phyloP scores from a whole-genome alignment of 2,113 vertebrate genomes.

The Pheucticus melanocephalus region DNA sequence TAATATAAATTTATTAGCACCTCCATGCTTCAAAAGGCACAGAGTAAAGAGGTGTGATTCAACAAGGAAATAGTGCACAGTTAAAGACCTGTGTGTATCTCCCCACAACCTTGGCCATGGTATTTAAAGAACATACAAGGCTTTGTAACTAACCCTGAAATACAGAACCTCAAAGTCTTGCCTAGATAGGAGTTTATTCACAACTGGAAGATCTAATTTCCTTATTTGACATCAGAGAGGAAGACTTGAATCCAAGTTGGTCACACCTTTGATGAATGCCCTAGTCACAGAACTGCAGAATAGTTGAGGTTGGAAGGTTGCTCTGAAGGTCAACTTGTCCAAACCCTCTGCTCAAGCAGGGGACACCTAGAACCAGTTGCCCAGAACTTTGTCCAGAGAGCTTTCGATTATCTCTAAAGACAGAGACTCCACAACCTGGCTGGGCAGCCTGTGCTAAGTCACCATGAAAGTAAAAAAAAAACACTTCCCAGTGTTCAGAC shows the following conservation, averaged over 20 bases:
- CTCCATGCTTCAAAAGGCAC: not conserved
- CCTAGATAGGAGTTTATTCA: not conserved
- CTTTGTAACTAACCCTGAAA: not conserved
- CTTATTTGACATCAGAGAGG: not conserved
- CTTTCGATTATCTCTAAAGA: not conserved
- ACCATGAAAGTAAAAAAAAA: not conserved
- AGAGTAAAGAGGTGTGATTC: not conserved
- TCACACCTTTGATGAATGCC: not conserved
- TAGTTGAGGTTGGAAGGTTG: not conserved
- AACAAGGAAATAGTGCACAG: not conserved
- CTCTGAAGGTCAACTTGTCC: not conserved
- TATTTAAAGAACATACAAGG: not conserved
- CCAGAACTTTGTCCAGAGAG: not conserved
- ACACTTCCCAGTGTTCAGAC: not conserved
- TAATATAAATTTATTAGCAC: not conserved
- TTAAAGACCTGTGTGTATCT: not conserved
- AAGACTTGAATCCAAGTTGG: not conserved
- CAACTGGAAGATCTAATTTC: not conserved
- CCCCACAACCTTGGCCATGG: fast-evolving
- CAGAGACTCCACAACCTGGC: not conserved
- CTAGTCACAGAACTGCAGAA: not conserved
- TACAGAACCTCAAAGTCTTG: not conserved
- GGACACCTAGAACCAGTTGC: not conserved
- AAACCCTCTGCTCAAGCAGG: not conserved
- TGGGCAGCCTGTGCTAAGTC: not conserved